Evolutionary conservation across 2,888 invertebrate genomes (phyloP), one percentile per base, ranked within the genome.

Genomic region (Quadriops clusia): DNA sequence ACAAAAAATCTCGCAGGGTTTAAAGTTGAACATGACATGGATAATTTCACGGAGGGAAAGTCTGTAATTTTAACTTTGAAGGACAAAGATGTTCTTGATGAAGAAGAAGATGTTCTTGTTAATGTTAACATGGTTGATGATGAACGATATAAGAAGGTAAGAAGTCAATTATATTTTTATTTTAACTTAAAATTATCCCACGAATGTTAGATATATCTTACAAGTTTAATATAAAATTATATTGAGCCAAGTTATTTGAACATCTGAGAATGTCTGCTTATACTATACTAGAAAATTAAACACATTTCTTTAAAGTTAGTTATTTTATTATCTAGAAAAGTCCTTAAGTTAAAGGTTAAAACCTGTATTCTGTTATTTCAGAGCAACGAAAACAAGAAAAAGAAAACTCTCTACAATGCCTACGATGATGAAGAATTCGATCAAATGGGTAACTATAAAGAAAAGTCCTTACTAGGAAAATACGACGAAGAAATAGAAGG

Each of bases 401-500:
- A 82, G 49, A 89, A 89, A 42, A 74, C 77, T 2, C 78, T 83
- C 2, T 94, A 94, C 59, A 84, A 85, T 50, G 81, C 80, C 18
- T 80, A 82, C 56, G 91, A 91, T 42, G 77, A 76, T 37, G 81
- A 77, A 24, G 75, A 79, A 42, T 65, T 74, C 36, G 77, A 80
- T 49, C 75, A 77, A 32, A 70, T 70, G 34, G 75, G 78, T 3
- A 68, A 76, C 35, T 71, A 74, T 3, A 63, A 61, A 40, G 67
- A 69, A 42, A 74, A 74, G 47, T 70, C 72, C 7, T 65, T 98
- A 27, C 69, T 98, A 13, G 68, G 77, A 44, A 93, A 98, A 64
- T 97, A 98, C 56, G 93, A 97, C 57, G 93, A 93, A 51, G 93
- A 93, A 61, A 80, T 93, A 33, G 77, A 80, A 30, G 82, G 80